These are phyloP conservation scores for Drosophila incognita DNA, from an alignment of 2,888 invertebrate species.

Conservation along the genomic window DNA sequence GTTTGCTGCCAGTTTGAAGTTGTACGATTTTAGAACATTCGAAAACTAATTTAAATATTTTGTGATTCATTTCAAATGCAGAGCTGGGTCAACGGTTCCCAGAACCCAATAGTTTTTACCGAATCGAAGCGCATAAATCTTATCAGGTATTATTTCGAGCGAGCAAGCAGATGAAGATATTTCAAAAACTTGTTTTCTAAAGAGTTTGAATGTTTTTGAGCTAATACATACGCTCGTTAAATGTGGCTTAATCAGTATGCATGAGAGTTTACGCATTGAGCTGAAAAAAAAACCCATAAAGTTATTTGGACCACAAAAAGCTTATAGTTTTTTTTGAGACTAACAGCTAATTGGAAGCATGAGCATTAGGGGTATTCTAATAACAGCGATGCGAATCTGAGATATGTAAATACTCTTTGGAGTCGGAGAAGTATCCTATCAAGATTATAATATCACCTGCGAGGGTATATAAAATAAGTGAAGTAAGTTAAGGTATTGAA, in stretches of 20 bases:
- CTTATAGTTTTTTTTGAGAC: neutral
- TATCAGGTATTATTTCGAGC: neutral
- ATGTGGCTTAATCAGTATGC: neutral
- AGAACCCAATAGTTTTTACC: neutral
- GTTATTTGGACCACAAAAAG: neutral
- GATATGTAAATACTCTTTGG: neutral
- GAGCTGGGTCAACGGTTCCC: neutral
- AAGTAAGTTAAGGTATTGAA: neutral
- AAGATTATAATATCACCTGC: neutral
- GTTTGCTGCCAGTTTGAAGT: neutral
- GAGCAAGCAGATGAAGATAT: constrained; percentile 1
- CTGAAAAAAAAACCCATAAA: neutral
- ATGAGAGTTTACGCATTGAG: neutral
- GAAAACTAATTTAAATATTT: neutral
- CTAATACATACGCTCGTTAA: neutral
- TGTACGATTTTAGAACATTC: neutral
- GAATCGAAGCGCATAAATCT: neutral
- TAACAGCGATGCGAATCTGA: neutral
- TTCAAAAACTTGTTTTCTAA: constrained; percentile 1
- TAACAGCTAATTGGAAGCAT: neutral
- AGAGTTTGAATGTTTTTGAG: neutral
- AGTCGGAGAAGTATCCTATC: neutral
- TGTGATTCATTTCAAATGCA: neutral
- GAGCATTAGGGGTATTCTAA: neutral
- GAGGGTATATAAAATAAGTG: neutral